A percentile compares a stretch with the other conserved stretches of the same genome.
These are phyloP conservation scores for Unio delphinus DNA, from an alignment of 2,888 invertebrate species.

Conservation along the genomic window DNA sequence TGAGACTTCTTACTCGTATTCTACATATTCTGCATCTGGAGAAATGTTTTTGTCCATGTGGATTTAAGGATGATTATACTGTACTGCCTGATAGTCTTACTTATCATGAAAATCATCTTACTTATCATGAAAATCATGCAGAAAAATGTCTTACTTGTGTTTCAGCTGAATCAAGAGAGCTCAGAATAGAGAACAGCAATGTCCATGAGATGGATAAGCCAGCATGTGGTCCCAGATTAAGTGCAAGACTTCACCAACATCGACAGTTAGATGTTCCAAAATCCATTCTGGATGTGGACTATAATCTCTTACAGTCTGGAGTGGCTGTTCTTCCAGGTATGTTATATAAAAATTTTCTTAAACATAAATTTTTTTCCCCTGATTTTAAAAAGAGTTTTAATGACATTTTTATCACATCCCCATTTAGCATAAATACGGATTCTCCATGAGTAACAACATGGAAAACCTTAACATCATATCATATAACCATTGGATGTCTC, in stretches of 20 bases:
- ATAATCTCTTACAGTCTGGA: constrained; percentile 56
- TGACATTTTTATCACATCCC: too few species aligned
- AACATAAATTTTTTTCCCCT: too few species aligned
- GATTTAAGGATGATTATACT: neutral
- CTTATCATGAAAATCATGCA: neutral
- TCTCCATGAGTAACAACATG: too few species aligned
- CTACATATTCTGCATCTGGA: constrained; percentile 30
- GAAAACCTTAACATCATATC: too few species aligned
- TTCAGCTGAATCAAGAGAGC: constrained; percentile 16
- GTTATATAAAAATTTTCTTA: neutral
- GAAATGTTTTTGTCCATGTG: constrained; percentile 15
- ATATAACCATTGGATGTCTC: too few species aligned
- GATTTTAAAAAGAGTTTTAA: too few species aligned
- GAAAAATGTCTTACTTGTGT: constrained; percentile 25
- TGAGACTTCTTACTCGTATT: constrained; percentile 26
- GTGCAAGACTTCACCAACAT: constrained; percentile 40
- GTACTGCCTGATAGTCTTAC: too few species aligned
- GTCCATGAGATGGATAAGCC: constrained; percentile 28
- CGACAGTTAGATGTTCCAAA: constrained; percentile 48
- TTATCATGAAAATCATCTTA: neutral
- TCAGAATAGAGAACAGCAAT: constrained; percentile 22
- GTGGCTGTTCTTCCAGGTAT: constrained; percentile 61
- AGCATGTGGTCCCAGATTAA: constrained; percentile 25
- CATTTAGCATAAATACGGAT: too few species aligned
- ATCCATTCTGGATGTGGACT: constrained; percentile 54